phyloP scores from a whole-genome alignment of 2,113 vertebrate species.

The Scytalopus superciliaris region DNA sequence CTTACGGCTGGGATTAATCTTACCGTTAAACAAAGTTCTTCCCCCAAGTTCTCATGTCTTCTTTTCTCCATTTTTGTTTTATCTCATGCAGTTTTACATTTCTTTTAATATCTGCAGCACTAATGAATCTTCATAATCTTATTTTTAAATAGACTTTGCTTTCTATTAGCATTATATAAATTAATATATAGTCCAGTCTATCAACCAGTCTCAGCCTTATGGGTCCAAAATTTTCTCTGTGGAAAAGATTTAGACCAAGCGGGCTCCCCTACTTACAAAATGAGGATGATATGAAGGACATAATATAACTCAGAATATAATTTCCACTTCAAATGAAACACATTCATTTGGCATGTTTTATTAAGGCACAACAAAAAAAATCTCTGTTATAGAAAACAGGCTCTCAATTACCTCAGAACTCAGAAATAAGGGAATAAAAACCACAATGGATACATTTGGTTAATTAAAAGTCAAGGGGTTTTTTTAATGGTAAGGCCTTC shows the following conservation, averaged over 20 bases:
- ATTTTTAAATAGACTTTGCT: neutral
- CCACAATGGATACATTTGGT: neutral
- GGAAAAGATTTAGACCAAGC: neutral
- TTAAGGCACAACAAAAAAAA: neutral
- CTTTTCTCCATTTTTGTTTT: neutral
- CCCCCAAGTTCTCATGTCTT: neutral
- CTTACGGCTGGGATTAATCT: neutral
- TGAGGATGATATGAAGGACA: neutral
- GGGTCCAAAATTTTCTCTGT: neutral
- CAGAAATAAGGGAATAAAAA: neutral
- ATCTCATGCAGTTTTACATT: rapidly evolving
- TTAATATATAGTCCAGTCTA: neutral
- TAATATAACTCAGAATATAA: neutral
- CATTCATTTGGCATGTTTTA: neutral
- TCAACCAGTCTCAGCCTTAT: neutral
- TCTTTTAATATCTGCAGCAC: neutral
- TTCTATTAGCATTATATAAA: neutral
- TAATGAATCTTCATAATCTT: neutral
- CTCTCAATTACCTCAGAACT: neutral
- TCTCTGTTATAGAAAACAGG: neutral
- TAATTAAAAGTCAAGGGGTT: conserved; percentile 17
- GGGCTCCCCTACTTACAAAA: neutral
- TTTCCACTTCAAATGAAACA: neutral
- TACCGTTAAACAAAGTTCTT: neutral
- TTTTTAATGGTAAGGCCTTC: neutral